Evolutionary conservation across 2,888 invertebrate species (phyloP), one percentile per base, ranked within the genome.

Genomic region (Sycophila texana): DNA sequence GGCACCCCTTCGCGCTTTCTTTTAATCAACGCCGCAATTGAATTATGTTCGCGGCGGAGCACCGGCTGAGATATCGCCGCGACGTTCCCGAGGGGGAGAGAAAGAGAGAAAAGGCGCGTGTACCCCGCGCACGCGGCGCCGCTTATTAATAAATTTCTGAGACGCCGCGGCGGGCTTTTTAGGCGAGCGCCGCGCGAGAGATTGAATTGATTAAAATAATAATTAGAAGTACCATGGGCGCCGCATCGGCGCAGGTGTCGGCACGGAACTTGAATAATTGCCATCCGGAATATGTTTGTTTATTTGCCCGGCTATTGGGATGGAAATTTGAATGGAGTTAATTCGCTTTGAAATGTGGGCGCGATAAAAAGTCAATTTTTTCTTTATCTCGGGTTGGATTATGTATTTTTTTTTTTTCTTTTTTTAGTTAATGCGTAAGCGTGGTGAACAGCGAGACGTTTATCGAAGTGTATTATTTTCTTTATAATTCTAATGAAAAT

Each of bases 21-120:
- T 77, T 77, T 77, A 77, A 77, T 77, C 77, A 77, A 77, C 77
- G 66, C 77, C 77, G 73, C 70, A 73, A 77, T 77, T 77, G 77
- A 77, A 77, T 77, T 77, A 73, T 77, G 66, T 61, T 10, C 22
- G 55, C 49, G 77, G 39, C 57, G 47, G 14, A 26, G 39, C 39
- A 39, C 10, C 72, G 73, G 63, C 39, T 30, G 14, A 72, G 20
- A 13, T 65, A 39, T 26, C n/a, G 30, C 39, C 66, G 66, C 22
- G 65, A 65, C 49, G 65, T 65, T 65, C 20, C 39, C 39, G 7
- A 39, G 39, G 10, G 39, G 39, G 39, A 10, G 39, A 39, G 39
- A 39, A 10, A 10, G 39, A 10, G 49, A 66, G 49, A 49, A 49
- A 65, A 49, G 47, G 39, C 30, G n/a, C n/a, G 57, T 14, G 22